Conservation (phyloP, 2,888 invertebrate species). For the Tiliacea citrago region DNA sequence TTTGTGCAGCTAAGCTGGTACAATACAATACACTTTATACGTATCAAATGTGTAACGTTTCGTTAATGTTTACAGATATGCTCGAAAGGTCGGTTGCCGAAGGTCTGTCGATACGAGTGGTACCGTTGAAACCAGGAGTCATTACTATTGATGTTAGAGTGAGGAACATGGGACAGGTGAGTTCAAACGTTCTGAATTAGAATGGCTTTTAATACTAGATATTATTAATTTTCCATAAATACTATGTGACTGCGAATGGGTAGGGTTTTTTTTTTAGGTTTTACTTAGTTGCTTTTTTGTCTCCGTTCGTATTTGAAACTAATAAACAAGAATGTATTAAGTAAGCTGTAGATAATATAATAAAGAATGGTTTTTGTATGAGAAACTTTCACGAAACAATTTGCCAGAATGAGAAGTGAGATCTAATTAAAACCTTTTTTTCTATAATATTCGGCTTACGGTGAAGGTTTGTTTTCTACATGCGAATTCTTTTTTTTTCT, state of each 20-base stretch:
- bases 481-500: neutral
- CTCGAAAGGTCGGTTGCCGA: slow-evolving; percentile 85
- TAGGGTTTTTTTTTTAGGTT: neutral
- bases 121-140: slow-evolving; percentile 85
- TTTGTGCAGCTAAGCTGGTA: neutral
- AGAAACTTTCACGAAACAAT: neutral
- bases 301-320: neutral
- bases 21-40: neutral
- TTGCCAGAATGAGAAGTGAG: neutral
- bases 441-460: neutral
- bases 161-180: slow-evolving; percentile 87
- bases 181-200: neutral
- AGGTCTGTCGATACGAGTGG: slow-evolving; percentile 84
- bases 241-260: neutral
- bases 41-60: no score
- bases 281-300: neutral
- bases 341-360: neutral
- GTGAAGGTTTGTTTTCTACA: neutral
- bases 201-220: neutral
- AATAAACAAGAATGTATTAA: neutral
- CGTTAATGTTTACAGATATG: slow-evolving; percentile 73
- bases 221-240: neutral
- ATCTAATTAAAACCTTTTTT: neutral
- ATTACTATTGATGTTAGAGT: slow-evolving; percentile 86
- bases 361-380: neutral